A percentile compares a stretch with the other conserved stretches of the same genome.
Evolutionary conservation across 2,797 vertebrate genomes (phyloP).

Genomic region (Acipenser oxyrinchus): DNA sequence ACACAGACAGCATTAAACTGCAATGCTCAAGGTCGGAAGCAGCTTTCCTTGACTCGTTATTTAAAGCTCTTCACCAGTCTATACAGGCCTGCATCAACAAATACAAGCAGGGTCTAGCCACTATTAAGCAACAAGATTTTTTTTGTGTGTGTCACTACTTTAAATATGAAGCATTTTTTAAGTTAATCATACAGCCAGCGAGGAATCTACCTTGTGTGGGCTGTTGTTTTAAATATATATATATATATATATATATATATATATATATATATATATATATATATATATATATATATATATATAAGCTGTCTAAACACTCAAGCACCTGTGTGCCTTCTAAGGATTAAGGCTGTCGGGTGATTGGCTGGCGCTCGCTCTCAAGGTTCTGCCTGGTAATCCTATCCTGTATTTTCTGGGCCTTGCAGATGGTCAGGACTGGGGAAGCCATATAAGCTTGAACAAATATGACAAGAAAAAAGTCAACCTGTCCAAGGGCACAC

Average conservation of each 20-base stretch:
- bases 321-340: conserved; percentile 25
- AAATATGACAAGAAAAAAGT: no score
- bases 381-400: conserved; percentile 40
- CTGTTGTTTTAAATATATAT: background rate
- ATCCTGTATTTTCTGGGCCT: conserved; percentile 46
- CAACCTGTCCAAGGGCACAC: no score
- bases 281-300: no score
- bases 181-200: background rate
- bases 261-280: no score
- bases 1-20: no score
- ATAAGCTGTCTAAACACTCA: conserved; percentile 35
- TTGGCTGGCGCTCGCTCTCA: conserved; percentile 8
- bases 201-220: background rate
- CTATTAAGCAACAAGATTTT: background rate
- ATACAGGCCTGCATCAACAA: conserved; percentile 8
- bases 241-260: background rate
- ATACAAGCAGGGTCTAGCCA: conserved; percentile 20
- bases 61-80: no score
- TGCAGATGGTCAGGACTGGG: no score
- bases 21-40: no score
- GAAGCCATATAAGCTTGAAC: no score
- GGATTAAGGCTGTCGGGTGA: conserved; percentile 26
- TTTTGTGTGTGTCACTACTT: background rate
- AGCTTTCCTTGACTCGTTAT: no score
- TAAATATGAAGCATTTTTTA: background rate